These are phyloP conservation scores for Girardinus metallicus DNA, from an alignment of 2,797 vertebrate genomes.

Conservation along the genomic window DNA sequence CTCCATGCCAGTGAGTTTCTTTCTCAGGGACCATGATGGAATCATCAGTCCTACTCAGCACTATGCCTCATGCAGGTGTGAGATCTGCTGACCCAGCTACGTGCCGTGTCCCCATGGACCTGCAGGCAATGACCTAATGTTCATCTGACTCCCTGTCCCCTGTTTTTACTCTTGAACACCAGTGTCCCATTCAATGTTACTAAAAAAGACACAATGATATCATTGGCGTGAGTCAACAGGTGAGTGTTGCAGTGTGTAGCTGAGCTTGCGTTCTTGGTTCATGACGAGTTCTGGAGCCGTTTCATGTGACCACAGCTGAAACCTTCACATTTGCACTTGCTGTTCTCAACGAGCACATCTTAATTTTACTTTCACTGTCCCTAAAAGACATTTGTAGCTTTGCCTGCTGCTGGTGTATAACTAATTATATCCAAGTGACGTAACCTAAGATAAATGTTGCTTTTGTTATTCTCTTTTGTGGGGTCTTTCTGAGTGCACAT, in stretches of 20 bases:
- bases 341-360: conserved; percentile 34
- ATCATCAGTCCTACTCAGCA: conserved; percentile 71
- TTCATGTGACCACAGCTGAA: conserved; percentile 53
- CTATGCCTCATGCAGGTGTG: conserved; percentile 73
- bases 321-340: conserved; percentile 59
- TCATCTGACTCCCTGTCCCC: conserved; percentile 63
- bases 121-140: conserved; percentile 74
- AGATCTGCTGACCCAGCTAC: conserved; percentile 77
- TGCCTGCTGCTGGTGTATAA: not conserved
- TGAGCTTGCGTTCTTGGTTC: conserved; percentile 61
- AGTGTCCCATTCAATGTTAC: conserved; percentile 40
- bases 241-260: conserved; percentile 63
- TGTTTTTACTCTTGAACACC: conserved; percentile 15
- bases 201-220: conserved; percentile 71
- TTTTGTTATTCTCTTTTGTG: conserved; percentile 35
- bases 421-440: conserved; percentile 13
- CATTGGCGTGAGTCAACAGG: conserved; percentile 75
- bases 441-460: conserved; percentile 27
- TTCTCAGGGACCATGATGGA: conserved; percentile 58
- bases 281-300: conserved; percentile 42
- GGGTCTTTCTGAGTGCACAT: conserved; percentile 66
- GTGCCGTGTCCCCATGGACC: conserved; percentile 53
- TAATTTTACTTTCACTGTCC: conserved; percentile 27
- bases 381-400: conserved; percentile 18
- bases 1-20: conserved; percentile 43